Evolutionary conservation across 2,888 invertebrate genomes (phyloP), one percentile per base, ranked within the genome.

Genomic region (Parnassius glacialis): DNA sequence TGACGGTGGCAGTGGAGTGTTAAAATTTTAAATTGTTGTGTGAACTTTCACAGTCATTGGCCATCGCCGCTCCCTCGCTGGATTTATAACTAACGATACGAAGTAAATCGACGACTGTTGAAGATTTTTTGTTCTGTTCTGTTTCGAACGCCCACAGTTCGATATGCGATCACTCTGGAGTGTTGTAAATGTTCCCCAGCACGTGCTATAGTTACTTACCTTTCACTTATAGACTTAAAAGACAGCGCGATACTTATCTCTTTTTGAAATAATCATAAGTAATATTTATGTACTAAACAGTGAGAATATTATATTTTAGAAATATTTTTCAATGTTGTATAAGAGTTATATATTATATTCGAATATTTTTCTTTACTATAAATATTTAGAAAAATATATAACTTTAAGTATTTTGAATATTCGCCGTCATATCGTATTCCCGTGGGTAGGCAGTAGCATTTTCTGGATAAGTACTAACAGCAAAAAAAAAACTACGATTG

Each of bases 1-100:
- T 66, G 75, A 72, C 82, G 74, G 84, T 85, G 84, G 84, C 87
- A 77, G 74, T 70, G 70, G 74, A 72, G 89, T 91, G 91, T 90
- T 89, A 91, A 91, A 90, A 90, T 80, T 72, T 80, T 81, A 83
- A 88, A 91, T 90, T 88, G 85, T 87, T 83, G 85, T 90, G 91
- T 91, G 90, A 91, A 90, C 90, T 90, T 90, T 90, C 90, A 90
- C 91, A 90, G 86, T 79, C 79, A 84, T 87, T 73, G 84, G 78
- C 71, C 76, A 81, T 79, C 74, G 73, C 61, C 66, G 67, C 70
- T 68, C 70, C 68, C 65, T 64, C 70, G 58, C 69, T 61, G 70
- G 74, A 77, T 87, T 87, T 87, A 87, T 84, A 78, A 81, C 79
- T 80, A 70, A 73, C 70, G 69, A 72, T 68, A 69, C 68, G 68